phyloP scores from a whole-genome alignment of 2,888 invertebrate species.

The Margaritifera margaritifera region DNA sequence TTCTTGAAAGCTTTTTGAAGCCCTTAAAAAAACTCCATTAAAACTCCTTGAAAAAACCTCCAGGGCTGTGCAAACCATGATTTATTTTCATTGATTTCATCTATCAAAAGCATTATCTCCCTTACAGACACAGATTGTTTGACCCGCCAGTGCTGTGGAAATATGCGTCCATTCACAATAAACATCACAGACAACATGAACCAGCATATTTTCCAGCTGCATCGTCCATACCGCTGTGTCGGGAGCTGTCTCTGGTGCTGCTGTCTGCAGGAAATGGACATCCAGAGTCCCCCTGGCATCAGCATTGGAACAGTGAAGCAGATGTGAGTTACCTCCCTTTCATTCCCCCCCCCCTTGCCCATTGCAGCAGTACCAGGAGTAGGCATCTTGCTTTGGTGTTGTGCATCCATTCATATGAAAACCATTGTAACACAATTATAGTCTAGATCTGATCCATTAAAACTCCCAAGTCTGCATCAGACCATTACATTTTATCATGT shows the following conservation, averaged over 20 bases:
- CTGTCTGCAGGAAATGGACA: conserved; percentile 65
- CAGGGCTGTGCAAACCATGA: background rate
- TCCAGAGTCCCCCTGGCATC: conserved; percentile 60
- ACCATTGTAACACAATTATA: no score
- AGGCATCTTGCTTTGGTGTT: no score
- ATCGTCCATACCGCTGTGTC: conserved; percentile 86
- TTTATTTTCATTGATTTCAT: background rate
- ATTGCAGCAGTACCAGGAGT: no score
- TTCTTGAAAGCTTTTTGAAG: background rate
- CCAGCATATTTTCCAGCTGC: conserved; percentile 88
- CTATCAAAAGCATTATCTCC: conserved; percentile 5
- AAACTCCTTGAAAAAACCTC: background rate
- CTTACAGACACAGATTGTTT: conserved; percentile 84
- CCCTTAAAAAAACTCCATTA: background rate
- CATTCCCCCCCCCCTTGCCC: no score
- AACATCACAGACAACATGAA: conserved; percentile 86
- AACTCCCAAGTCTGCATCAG: no score
- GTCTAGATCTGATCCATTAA: no score
- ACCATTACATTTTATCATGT: no score
- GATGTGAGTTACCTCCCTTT: conserved; percentile 44
- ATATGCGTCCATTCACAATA: conserved; percentile 88
- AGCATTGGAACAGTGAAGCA: conserved; percentile 60
- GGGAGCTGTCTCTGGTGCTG: conserved; percentile 75
- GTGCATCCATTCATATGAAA: no score
- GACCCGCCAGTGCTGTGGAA: conserved; percentile 88